Base-by-base conservation (phyloP, 2,888 invertebrate species). In the Antheraea yamamai region DNA sequence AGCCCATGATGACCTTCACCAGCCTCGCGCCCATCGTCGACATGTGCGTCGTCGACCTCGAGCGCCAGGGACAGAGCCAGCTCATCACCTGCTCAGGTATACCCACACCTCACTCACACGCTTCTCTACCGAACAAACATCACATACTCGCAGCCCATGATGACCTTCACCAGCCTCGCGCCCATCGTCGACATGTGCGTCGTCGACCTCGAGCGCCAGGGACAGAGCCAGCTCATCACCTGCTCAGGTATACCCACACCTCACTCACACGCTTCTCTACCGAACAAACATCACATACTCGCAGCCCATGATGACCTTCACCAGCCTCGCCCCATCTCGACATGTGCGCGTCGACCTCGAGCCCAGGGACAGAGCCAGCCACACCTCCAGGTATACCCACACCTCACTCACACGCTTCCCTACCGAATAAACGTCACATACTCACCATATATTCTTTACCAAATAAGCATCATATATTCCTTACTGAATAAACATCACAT, bases 131-230 rank as follows among this genome's bases (percentile, higher is more conserved):
- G 8, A 18, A 1, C n/a, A 4, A 39, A 39, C 35, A 39, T 39
- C 35, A 39, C 35, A 39, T 7, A 20, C n/a, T 7, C 58, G 35
- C 97, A 97, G 82, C 96, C 98, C 0, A 98, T 99, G 97, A 99
- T 99, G 93, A 98, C 97, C 20, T 99, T 99, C 92, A 98, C 99
- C 47, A 99, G 99, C 92, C 95, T 99, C 70, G 99, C 99, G 6
- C 99, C 99, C 0, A 99, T 99, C 82, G 96, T 99, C 35, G 99
- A 99, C 90, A 99, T 99, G 98, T 98, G 98, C 80, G 98, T 99
- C 1, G 99, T 99, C 3, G 99, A 99, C 93, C 95, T 99, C 78
- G 99, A 99, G 92, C 95, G 98, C 23, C 99, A 99, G 90, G 99
- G 99, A 0, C 99, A 99, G 94, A 99, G 99, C 20, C 99, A 99